phyloP scores from a whole-genome alignment of 2,797 vertebrate species.

The Iguana delicatissima region DNA sequence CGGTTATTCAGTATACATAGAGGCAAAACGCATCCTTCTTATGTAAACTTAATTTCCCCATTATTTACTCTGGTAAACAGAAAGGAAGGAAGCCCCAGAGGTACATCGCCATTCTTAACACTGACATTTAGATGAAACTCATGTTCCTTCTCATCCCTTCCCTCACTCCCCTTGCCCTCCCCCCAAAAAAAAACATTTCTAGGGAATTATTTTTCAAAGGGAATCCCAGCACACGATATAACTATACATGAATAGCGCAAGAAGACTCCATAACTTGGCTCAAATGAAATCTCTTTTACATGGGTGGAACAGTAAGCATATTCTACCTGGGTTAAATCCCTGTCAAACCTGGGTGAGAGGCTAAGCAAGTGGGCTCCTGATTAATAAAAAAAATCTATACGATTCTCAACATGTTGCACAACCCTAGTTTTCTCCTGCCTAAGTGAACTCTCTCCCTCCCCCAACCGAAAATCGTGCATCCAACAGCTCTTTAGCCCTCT shows the following conservation, averaged over 20 bases:
- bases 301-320: background rate
- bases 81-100: background rate
- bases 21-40: background rate
- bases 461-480: fast-evolving
- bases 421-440: background rate
- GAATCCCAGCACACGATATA: background rate
- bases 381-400: background rate
- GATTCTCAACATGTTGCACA: background rate
- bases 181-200: background rate
- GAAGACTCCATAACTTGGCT: background rate
- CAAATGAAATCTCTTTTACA: too few species aligned
- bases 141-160: background rate
- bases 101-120: background rate
- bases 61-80: background rate
- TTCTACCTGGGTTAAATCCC: background rate
- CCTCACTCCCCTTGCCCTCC: too few species aligned
- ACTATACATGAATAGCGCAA: background rate
- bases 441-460: background rate
- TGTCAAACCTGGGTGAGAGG: background rate
- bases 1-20: background rate
- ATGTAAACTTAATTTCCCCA: background rate
- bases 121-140: background rate
- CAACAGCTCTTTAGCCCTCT: background rate
- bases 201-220: background rate
- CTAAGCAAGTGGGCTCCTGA: background rate